Evolutionary conservation across 2,113 vertebrate species (phyloP), one percentile per base, ranked within the genome.

Genomic region (Talpa occidentalis): DNA sequence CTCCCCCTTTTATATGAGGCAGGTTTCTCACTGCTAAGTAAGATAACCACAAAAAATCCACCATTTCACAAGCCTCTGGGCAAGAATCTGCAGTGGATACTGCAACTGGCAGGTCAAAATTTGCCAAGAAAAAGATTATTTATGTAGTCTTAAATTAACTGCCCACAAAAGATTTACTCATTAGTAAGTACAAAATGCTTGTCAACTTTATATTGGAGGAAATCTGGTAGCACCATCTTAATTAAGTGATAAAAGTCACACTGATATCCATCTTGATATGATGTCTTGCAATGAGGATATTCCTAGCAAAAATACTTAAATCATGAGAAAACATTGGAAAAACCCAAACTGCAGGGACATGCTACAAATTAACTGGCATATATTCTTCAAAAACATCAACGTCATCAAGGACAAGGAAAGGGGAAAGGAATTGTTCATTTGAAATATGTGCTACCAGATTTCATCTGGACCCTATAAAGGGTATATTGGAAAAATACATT

Each of bases 81-180:
- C n/a, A 95, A 84, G 35, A 91, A 80, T 85, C 40, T 77, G 40
- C 49, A 74, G 49, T n/a, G 4, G 35, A 91, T 60, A 64, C 66
- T 83, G 24, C 26, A 73, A 66, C 2, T 5, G 6, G 42, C 7
- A 76, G 77, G 40, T 76, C 32, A 86, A 87, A 83, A 70, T 72
- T 32, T 84, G 16, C 70, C 72, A 28, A 94, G 62, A 82, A 90
- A 74, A 40, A 84, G 42, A 49, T 67, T 80, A 85, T 54, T n/a
- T 86, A 40, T 1, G 11, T 9, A 24, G 66, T 64, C 80, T 73
- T 88, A 74, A 74, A 80, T 15, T 54, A 79, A 60, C 59, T 84
- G 49, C n/a, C 44, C 78, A 84, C 3, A 44, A 86, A 90, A 86
- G 66, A 69, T 22, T 56, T 86, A 69, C 80, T 67, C 72, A 49